Evolutionary conservation across 2,888 invertebrate genomes (phyloP), one percentile per base, ranked within the genome.

Genomic region (Imbricaverruca yamaguchii): DNA sequence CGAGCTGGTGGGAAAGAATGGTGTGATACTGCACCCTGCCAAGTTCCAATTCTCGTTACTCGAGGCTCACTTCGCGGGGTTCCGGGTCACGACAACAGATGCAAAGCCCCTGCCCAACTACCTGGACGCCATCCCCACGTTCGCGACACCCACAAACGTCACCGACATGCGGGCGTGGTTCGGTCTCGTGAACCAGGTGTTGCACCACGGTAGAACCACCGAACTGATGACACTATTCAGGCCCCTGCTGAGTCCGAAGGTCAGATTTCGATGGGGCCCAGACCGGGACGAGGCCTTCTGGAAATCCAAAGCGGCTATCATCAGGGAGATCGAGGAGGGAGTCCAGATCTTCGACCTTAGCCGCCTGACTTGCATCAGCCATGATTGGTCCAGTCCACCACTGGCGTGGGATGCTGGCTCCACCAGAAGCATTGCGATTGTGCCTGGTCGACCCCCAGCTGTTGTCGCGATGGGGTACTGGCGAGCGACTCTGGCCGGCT

Each of bases 101-200:
- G 69, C 25, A 23, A 80, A 69, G 25, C 80, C 81, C 21, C 57
- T 81, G 69, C 80, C 80, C 9, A 81, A 81, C 25, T 81, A 56
- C 39, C 80, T 80, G 67, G 59, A 81, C 39, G 81, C 74, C 4
- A 74, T 74, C 53, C 10, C 15, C 13, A 13, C 3, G 9, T 74
- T 74, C 18, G 39, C 39, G 13, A 81, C 59, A 39, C 81, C 80
- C 12, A 18, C 56, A 56, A 69, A 55, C 25, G 56, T 57, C 74
- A 80, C 80, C 25, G 81, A 69, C 69, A 21, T 80, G 23, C 57
- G 69, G 59, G 74, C 74, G 6, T 81, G 81, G 57, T 80, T 81
- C 57, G 81, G 81, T 18, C 80, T 74, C 23, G 80, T 81, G 23
- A 81, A 81, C 80, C 80, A 82, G 80, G 65, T n/a, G n/a, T n/a